Evolutionary conservation across 2,888 invertebrate species (phyloP), one percentile per base, ranked within the genome.

Genomic region (Argynnis bischoffii): DNA sequence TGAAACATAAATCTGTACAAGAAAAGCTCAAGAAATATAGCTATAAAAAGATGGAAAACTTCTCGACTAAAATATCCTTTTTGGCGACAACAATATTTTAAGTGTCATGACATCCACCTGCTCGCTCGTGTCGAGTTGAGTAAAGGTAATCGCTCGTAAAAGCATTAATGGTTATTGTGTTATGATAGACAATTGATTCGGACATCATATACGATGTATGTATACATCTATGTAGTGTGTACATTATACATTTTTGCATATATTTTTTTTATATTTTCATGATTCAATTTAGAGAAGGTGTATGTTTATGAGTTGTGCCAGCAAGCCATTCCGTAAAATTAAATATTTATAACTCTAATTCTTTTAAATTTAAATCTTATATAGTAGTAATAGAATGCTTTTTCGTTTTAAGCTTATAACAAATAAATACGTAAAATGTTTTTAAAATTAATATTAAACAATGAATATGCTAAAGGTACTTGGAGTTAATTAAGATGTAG

Each of bases 1-100:
- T 88, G 88, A 87, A 88, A 86, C 88, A 89, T 89, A 89, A 89
- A 89, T 89, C 87, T 86, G 81, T 81, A 78, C 79, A 83, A 77
- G 82, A 83, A 84, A 86, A 87, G 85, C 81, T 84, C 76, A 76
- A 76, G 80, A 78, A 80, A 71, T 59, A 77, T 79, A 51, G 57
- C 64, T 53, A 66, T 60, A 78, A 84, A 83, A 84, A 82, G 79
- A 80, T 80, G 79, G 83, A 83, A 64, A 82, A 82, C 87, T 88
- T 87, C 87, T 84, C 80, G 79, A 80, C 80, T 81, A 76, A 87
- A 88, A 86, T 88, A 89, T 88, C 84, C 83, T 87, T 87, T 63
- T 69, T 66, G 69, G 72, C 72, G 76, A 74, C 73, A 72, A 75
- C 74, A 72, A 77, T 76, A 76, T 76, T 76, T 77, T 74, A 75